Conservation (phyloP, 2,888 invertebrate genomes). For the Mactromeris polynyma region DNA sequence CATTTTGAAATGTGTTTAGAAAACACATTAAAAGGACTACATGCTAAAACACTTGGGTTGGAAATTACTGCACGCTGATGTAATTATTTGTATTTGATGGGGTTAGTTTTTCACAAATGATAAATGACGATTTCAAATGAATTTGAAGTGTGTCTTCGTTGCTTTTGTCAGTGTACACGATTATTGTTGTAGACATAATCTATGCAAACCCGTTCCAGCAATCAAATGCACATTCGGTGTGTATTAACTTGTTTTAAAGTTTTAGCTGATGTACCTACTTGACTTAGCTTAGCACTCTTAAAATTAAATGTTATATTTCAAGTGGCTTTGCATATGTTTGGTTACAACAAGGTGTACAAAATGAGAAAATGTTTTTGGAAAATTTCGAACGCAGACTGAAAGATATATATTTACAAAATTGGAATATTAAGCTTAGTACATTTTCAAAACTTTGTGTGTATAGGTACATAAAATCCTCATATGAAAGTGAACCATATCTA, state of each 20-base stretch:
- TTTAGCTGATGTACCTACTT: too few relatives aligned
- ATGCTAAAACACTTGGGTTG: neutral
- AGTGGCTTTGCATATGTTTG: too few relatives aligned
- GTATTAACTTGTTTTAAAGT: neutral
- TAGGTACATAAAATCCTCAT: too few relatives aligned
- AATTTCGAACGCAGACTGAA: too few relatives aligned
- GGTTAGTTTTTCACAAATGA: neutral
- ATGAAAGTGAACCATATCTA: too few relatives aligned
- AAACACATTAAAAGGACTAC: neutral
- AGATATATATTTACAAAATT: too few relatives aligned
- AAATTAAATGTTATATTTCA: too few relatives aligned
- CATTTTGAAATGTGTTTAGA: neutral
- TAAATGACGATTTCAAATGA: neutral
- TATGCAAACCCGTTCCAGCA: neutral
- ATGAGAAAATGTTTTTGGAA: too few relatives aligned
- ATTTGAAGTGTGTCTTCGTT: constrained; percentile 1
- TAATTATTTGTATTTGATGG: neutral
- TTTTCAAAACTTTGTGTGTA: too few relatives aligned
- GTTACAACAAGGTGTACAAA: too few relatives aligned
- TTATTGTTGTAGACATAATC: neutral
- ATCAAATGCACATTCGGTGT: neutral
- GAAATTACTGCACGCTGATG: neutral
- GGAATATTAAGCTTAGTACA: too few relatives aligned
- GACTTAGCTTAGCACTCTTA: too few relatives aligned
- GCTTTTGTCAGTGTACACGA: neutral